phyloP scores from a whole-genome alignment of 2,888 invertebrate species.

The Dysmachus trigonus region DNA sequence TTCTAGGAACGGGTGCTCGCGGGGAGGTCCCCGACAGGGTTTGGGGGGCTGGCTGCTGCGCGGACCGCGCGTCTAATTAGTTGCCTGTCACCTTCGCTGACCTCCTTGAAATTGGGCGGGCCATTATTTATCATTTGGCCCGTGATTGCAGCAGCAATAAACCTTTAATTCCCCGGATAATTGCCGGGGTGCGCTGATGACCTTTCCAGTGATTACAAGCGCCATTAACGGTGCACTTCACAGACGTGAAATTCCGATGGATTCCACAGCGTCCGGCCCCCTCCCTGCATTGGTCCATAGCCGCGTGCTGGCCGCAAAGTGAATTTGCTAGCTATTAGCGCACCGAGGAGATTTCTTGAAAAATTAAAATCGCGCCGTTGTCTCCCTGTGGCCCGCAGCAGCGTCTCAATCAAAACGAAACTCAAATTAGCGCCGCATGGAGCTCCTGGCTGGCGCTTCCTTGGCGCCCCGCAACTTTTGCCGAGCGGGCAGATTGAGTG shows the following conservation, averaged over 20 bases:
- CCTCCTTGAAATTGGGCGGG: slow-evolving; percentile 3
- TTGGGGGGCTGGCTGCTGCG: neutral
- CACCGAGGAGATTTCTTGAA: neutral
- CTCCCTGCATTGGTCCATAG: neutral
- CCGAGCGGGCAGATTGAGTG: neutral
- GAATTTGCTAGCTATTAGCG: slow-evolving; percentile 7
- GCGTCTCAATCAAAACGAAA: slow-evolving; percentile 5
- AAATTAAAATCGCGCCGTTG: neutral
- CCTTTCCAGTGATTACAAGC: neutral
- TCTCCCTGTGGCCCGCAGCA: neutral
- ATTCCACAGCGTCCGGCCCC: neutral
- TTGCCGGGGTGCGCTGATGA: neutral
- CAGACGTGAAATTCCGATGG: neutral
- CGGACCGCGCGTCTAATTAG: neutral
- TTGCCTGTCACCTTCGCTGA: neutral
- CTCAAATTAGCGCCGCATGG: slow-evolving; percentile 17
- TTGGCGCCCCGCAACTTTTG: neutral
- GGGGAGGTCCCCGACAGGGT: neutral
- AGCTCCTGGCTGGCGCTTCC: neutral
- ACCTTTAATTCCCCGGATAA: neutral
- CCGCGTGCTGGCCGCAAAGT: neutral
- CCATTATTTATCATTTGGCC: neutral
- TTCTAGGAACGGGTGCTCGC: neutral
- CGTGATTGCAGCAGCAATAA: neutral
- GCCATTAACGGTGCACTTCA: neutral